These are phyloP conservation scores for Belgica antarctica DNA, from an alignment of 2,888 invertebrate genomes.

Conservation along the genomic window DNA sequence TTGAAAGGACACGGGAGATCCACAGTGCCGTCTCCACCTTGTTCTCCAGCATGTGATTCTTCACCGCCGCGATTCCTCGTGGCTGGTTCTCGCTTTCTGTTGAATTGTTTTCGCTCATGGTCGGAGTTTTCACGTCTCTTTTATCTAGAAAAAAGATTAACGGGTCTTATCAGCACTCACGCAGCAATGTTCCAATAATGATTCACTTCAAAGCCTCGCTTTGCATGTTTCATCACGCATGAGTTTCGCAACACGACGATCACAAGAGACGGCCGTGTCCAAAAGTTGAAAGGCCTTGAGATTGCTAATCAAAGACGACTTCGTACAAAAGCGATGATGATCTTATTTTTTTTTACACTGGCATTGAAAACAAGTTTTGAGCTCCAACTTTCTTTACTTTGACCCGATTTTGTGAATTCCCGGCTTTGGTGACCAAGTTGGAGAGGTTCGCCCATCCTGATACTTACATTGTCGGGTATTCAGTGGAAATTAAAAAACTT, in stretches of 20 bases:
- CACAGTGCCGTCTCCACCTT: constrained; percentile 86
- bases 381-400: too few species aligned
- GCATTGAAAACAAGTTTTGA: constrained; percentile 23
- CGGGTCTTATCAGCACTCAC: constrained; percentile 20
- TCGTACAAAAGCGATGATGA: not conserved
- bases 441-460: not conserved
- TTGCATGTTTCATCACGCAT: not conserved
- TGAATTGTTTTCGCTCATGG: constrained; percentile 41
- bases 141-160: constrained; percentile 3
- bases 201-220: not conserved
- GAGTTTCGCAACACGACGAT: not conserved
- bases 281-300: constrained; percentile 21
- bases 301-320: constrained; percentile 12
- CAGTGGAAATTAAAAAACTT: not conserved
- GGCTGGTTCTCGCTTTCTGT: constrained; percentile 49
- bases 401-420: too few species aligned
- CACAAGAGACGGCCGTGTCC: not conserved
- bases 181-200: not conserved
- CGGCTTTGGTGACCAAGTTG: too few species aligned
- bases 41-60: constrained; percentile 72
- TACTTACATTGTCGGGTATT: not conserved
- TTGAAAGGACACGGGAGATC: constrained; percentile 79
- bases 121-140: not conserved
- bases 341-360: not conserved
- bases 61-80: constrained; percentile 65